Base-by-base conservation (phyloP, 1,140 invertebrate genomes). In the Monochamus saltuarius region DNA sequence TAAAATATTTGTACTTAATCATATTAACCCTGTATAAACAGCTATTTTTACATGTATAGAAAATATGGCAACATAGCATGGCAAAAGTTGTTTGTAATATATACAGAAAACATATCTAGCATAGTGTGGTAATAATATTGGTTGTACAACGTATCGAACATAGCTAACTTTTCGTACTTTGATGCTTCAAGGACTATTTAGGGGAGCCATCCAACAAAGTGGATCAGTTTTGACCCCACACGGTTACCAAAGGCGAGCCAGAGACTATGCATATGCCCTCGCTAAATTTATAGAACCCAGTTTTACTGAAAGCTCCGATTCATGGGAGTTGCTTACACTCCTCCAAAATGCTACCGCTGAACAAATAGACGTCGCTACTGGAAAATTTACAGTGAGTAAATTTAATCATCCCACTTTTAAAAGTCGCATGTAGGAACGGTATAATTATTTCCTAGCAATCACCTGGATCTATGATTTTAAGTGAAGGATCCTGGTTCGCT, bases 151-250 rank as follows among this genome's bases (percentile, higher is more conserved):
- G 7, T 8, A 7, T n/a, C 7, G 7, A 38, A 8, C 7, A 8
- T 38, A 7, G 14, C 2, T 40, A 40, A 40, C 8, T 40, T 40
- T 40, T 40, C 39, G 8, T 38, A n/a, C 8, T 8, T 2, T n/a
- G 14, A 14, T 40, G 8, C 8, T 40, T 50, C 1, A 19, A 64
- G 62, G 62, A 17, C 47, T 65, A 53, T 61, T 65, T 35, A 42
- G 54, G n/a, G 58, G 36, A 4, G 58, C 54, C 7, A 65, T 65
- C 38, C 37, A 22, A 3, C 37, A 65, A 57, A 61, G 58, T 42
- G 62, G 54, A n/a, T 53, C 54, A 8, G 19, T 47, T 4, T 42
- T 64, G 6, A 36, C 45, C 14, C 53, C 58, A 11, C 61, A 47
- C 45, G 45, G 42, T 17, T 61, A 61, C 45, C 58, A 60, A 38